These are phyloP conservation scores for Tyto alba DNA, from an alignment of 2,113 vertebrate species.

Conservation along the genomic window DNA sequence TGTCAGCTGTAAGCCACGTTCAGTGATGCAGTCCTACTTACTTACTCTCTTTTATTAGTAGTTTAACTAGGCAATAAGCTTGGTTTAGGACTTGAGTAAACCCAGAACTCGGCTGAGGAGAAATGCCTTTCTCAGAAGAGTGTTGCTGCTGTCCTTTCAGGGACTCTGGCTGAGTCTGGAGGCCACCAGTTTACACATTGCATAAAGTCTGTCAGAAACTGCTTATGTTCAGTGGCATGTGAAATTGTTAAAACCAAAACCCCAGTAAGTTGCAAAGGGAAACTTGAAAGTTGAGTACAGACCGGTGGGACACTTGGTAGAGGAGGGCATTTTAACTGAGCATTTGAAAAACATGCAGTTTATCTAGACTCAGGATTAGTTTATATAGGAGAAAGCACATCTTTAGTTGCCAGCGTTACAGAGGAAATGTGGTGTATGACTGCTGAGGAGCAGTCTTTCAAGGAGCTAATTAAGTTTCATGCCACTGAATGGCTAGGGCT, in stretches of 20 bases:
- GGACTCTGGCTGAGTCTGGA: neutral
- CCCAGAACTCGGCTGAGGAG: neutral
- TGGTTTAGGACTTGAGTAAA: neutral
- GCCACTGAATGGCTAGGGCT: neutral
- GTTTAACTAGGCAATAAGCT: neutral
- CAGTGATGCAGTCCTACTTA: neutral
- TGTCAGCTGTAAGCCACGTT: neutral
- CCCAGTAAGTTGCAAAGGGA: neutral
- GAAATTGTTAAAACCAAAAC: neutral
- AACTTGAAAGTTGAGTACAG: neutral
- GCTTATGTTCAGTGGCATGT: neutral
- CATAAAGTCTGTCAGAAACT: neutral
- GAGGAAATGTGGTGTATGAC: neutral
- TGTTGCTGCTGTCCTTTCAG: neutral
- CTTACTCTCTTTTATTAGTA: neutral
- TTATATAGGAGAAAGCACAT: neutral
- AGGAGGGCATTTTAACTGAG: neutral
- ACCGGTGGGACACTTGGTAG: rapidly evolving
- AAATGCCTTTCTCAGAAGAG: neutral
- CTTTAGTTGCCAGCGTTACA: neutral
- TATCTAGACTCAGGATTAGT: neutral
- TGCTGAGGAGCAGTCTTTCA: neutral
- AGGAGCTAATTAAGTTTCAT: neutral
- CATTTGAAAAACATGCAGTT: neutral
- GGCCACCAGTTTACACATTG: neutral